Evolutionary conservation across 2,888 invertebrate species (phyloP).

Genomic region (Ophion obscuratus): DNA sequence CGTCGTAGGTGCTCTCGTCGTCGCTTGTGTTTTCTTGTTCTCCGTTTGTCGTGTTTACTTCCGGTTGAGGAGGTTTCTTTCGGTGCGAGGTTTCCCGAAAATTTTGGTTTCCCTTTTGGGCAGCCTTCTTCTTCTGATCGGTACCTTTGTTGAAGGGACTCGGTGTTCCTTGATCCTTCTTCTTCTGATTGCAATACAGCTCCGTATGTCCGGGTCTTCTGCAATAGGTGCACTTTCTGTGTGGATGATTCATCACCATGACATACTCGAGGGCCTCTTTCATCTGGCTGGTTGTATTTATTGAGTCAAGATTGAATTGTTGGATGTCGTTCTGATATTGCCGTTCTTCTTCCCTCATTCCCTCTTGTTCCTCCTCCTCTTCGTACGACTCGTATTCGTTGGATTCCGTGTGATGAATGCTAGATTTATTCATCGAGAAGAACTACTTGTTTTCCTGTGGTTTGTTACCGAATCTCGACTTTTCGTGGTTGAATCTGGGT

Average conservation of each 20-base stretch:
- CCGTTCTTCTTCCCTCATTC: constrained; percentile 25
- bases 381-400: constrained; percentile 17
- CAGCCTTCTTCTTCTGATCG: not conserved
- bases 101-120: not conserved
- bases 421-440: constrained; percentile 43
- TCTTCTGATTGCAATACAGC: constrained; percentile 47
- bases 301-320: constrained; percentile 39
- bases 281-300: constrained; percentile 31
- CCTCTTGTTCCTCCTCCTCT: constrained; percentile 20
- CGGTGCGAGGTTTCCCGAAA: constrained; percentile 38
- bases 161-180: constrained; percentile 47
- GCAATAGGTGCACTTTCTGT: constrained; percentile 45
- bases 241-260: constrained; percentile 50
- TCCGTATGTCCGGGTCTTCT: constrained; percentile 38
- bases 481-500: constrained; percentile 19
- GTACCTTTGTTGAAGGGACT: constrained; percentile 44
- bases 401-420: constrained; percentile 2
- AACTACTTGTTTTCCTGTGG: constrained; percentile 9
- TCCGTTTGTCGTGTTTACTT: constrained; percentile 35
- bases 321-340: constrained; percentile 42
- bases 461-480: constrained; percentile 23
- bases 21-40: constrained; percentile 38
- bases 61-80: constrained; percentile 47
- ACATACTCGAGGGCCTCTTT: constrained; percentile 35
- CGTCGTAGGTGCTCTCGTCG: constrained; percentile 38